Evolutionary conservation across 1,140 invertebrate genomes (phyloP).

Genomic region (Phthorimaea operculella): DNA sequence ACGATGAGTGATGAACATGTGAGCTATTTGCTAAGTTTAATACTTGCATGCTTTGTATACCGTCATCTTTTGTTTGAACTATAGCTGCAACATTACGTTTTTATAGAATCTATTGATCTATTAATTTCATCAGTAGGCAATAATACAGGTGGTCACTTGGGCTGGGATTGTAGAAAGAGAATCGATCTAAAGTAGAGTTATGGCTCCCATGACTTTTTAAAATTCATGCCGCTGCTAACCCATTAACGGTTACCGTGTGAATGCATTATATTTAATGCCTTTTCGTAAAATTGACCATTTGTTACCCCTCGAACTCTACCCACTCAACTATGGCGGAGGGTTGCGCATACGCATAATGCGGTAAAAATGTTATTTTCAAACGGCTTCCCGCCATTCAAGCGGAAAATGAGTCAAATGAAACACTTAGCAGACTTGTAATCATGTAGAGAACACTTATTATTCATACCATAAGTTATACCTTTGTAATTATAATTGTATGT

Average conservation of each 20-base stretch:
- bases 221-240: neutral
- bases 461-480: neutral
- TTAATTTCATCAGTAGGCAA: no score
- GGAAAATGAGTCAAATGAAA: conserved; percentile 33
- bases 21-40: no score
- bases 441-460: conserved; percentile 2
- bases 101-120: no score
- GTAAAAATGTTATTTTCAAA: conserved; percentile 43
- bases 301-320: conserved; percentile 18
- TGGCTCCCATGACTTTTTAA: no score
- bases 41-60: neutral
- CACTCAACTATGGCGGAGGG: conserved; percentile 32
- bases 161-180: no score
- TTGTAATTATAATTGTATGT: neutral
- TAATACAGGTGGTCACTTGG: no score
- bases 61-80: no score
- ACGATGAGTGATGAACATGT: conserved; percentile 8
- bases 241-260: conserved; percentile 19
- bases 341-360: conserved; percentile 29
- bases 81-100: no score
- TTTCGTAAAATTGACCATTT: conserved; percentile 31
- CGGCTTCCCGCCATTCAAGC: conserved; percentile 26
- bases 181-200: no score
- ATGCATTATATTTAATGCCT: conserved; percentile 21
- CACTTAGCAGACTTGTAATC: conserved; percentile 26